Percentiles rank a stretch among this genome's conserved stretches.
phyloP scores from a whole-genome alignment of 2,113 vertebrate species.

The Irena cyanogastra region DNA sequence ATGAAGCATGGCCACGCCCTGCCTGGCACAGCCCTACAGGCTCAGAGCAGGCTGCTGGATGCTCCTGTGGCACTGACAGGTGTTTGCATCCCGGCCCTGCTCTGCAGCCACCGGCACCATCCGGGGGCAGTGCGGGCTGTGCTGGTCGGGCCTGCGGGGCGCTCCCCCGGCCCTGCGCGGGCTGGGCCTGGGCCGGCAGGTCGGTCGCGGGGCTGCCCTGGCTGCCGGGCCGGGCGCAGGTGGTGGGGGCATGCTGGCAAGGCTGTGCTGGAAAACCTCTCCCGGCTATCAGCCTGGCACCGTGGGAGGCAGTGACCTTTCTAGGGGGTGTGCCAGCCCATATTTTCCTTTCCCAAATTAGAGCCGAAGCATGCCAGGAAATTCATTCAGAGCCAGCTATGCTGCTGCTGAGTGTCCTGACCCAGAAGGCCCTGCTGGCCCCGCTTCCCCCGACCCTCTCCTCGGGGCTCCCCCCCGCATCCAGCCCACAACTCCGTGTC shows the following conservation, averaged over 20 bases:
- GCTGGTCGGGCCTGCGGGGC: rapidly evolving
- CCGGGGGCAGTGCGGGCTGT: rapidly evolving
- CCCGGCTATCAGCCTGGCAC: background rate
- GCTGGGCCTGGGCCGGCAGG: rapidly evolving
- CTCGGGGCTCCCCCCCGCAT: rapidly evolving
- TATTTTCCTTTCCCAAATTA: constrained; percentile 10
- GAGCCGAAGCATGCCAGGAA: background rate
- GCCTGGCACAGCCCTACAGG: background rate
- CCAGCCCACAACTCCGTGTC: background rate
- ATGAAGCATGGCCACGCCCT: rapidly evolving
- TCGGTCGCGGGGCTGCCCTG: rapidly evolving
- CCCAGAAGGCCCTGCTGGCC: background rate
- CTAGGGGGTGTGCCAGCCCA: background rate
- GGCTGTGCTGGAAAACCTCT: background rate
- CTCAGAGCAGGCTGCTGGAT: background rate
- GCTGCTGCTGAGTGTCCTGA: background rate
- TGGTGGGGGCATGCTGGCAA: rapidly evolving
- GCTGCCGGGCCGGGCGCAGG: rapidly evolving
- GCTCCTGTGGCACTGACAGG: rapidly evolving
- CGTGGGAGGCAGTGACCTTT: background rate
- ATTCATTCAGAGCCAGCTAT: background rate
- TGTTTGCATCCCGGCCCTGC: rapidly evolving
- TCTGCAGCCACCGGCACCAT: rapidly evolving
- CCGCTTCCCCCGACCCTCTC: too few species aligned
- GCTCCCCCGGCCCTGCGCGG: rapidly evolving